Evolutionary conservation across 2,888 invertebrate species (phyloP).

Genomic region (Spilarctia lutea): DNA sequence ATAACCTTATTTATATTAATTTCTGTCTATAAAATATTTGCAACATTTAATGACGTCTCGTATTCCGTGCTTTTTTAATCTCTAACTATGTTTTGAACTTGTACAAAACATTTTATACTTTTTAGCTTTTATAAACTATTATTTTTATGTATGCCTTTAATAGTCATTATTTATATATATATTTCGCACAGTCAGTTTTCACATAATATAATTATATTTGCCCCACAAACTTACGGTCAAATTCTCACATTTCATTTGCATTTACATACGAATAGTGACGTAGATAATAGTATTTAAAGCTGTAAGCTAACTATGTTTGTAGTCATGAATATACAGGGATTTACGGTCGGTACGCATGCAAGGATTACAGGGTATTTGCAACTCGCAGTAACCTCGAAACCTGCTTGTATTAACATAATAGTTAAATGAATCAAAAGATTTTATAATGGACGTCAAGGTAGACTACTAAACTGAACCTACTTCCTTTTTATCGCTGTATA

Average conservation of each 20-base stretch:
- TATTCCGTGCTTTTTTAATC: too few species aligned
- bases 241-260: constrained; percentile 36
- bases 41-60: too few species aligned
- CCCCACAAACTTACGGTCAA: neutral
- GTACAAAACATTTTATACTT: too few species aligned
- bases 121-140: too few species aligned
- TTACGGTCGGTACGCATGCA: constrained; percentile 41
- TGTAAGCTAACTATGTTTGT: constrained; percentile 38
- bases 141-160: too few species aligned
- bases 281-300: constrained; percentile 42
- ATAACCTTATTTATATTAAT: too few species aligned
- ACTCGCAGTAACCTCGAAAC: constrained; percentile 3
- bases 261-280: constrained; percentile 38
- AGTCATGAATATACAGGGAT: constrained; percentile 40
- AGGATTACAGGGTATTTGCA: constrained; percentile 26
- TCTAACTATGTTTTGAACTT: too few species aligned
- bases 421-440: neutral
- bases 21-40: too few species aligned
- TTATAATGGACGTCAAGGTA: neutral
- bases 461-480: too few species aligned
- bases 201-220: neutral
- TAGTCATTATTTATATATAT: too few species aligned
- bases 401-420: neutral
- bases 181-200: too few species aligned
- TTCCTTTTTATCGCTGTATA: too few species aligned